Evolutionary conservation across 1,140 invertebrate species (phyloP).

Genomic region (Diorhabda sublineata): DNA sequence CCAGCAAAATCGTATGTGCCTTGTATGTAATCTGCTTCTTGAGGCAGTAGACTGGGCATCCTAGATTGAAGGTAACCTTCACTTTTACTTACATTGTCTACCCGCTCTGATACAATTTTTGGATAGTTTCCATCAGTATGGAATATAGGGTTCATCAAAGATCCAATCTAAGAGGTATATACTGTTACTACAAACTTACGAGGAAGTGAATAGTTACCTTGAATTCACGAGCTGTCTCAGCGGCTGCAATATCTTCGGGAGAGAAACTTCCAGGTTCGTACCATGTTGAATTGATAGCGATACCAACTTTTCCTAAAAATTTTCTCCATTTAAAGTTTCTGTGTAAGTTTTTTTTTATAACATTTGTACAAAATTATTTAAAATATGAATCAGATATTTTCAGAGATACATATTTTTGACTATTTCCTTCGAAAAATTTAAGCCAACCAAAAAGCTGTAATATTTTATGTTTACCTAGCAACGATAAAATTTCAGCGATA

Average conservation of each 20-base stretch:
- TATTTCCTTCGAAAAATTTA: no score
- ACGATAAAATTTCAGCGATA: no score
- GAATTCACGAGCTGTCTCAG: constrained; percentile 47
- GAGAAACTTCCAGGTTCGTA: constrained; percentile 46
- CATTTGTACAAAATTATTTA: no score
- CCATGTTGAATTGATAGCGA: constrained; percentile 50
- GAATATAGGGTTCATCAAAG: constrained; percentile 61
- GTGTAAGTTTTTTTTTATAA: not conserved
- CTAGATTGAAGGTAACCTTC: constrained; percentile 54
- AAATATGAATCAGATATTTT: no score
- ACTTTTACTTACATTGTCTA: constrained; percentile 51
- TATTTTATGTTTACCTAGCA: no score
- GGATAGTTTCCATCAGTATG: constrained; percentile 60
- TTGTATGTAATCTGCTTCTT: constrained; percentile 41
- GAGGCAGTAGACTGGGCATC: constrained; percentile 55
- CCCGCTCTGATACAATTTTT: constrained; percentile 40
- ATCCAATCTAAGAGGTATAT: constrained; percentile 51
- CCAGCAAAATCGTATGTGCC: constrained; percentile 53
- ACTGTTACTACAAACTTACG: constrained; percentile 17
- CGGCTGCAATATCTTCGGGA: constrained; percentile 47
- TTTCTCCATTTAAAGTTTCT: not conserved
- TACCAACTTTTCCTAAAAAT: constrained; percentile 48
- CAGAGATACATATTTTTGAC: no score
- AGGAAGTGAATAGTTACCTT: constrained; percentile 27
- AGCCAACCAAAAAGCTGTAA: no score